Conservation (phyloP, 2,113 vertebrate genomes). For the Phalacrocorax carbo region DNA sequence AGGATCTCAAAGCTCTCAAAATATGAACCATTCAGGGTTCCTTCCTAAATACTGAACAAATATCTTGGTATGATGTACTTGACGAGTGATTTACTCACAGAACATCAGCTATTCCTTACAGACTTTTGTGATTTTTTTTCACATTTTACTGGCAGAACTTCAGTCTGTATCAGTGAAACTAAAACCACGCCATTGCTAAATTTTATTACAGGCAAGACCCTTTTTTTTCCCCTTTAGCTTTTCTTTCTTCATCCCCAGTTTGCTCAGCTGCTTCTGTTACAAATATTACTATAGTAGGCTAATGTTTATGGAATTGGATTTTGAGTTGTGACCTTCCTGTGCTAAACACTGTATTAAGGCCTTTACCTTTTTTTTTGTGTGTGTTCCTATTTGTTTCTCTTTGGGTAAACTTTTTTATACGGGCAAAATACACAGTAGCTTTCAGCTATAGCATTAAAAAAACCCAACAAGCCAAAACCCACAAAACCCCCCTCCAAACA, state of each 20-base stretch:
- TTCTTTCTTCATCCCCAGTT: background rate
- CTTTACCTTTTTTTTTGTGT: background rate
- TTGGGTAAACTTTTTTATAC: background rate
- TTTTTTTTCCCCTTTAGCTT: background rate
- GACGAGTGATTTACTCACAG: background rate
- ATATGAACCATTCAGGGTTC: background rate
- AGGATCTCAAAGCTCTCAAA: background rate
- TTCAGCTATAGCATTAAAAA: background rate
- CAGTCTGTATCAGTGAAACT: background rate
- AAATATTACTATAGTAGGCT: background rate
- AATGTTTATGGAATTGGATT: background rate
- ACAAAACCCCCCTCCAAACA: background rate
- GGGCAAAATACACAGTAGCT: background rate
- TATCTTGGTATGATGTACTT: background rate
- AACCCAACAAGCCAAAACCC: too few species aligned
- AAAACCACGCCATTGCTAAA: background rate
- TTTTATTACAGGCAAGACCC: background rate
- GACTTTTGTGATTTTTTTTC: background rate
- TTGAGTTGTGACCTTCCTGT: background rate
- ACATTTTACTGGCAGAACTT: background rate
- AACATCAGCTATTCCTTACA: background rate
- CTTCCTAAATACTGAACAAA: background rate
- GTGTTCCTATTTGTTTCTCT: background rate
- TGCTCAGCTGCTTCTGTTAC: background rate
- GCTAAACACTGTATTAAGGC: background rate